A percentile compares a stretch with the other conserved stretches of the same genome.
These are phyloP conservation scores for Synchiropus splendidus DNA, from an alignment of 2,113 vertebrate species.

Conservation along the genomic window DNA sequence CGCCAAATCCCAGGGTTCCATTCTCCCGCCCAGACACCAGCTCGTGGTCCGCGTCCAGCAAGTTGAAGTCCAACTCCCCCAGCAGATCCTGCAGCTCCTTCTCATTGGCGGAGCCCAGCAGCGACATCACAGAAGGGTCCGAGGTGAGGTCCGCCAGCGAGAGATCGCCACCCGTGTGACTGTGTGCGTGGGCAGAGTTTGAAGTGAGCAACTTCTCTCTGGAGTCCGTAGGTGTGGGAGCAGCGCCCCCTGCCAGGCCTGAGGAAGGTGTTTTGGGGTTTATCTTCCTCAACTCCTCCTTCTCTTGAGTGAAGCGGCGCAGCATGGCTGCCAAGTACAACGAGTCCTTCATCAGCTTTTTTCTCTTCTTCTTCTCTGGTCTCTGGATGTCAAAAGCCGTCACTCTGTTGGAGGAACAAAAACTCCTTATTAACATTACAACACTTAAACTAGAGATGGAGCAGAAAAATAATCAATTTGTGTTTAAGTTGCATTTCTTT, in stretches of 20 bases:
- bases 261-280: constrained; percentile 45
- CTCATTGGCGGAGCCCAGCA: constrained; percentile 88
- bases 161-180: constrained; percentile 46
- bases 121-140: constrained; percentile 84
- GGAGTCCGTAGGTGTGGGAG: constrained; percentile 47
- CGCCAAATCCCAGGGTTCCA: constrained; percentile 60
- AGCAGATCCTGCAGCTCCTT: constrained; percentile 88
- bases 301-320: constrained; percentile 88
- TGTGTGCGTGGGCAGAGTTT: constrained; percentile 60
- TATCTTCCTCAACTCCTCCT: constrained; percentile 82
- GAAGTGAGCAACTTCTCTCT: constrained; percentile 57
- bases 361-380: constrained; percentile 94
- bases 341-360: constrained; percentile 91
- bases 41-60: constrained; percentile 81
- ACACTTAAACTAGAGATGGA: too few species aligned
- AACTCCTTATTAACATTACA: too few species aligned
- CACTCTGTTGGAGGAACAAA: constrained; percentile 66
- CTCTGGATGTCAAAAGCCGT: constrained; percentile 81
- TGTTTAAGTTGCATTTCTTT: too few species aligned
- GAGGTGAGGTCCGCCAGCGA: constrained; percentile 57
- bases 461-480: too few species aligned
- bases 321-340: constrained; percentile 90
- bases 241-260: constrained; percentile 27
- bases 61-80: constrained; percentile 83
- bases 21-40: constrained; percentile 76